These are phyloP conservation scores for Choristoneura rosaceana DNA, from an alignment of 2,888 invertebrate species.

Conservation along the genomic window DNA sequence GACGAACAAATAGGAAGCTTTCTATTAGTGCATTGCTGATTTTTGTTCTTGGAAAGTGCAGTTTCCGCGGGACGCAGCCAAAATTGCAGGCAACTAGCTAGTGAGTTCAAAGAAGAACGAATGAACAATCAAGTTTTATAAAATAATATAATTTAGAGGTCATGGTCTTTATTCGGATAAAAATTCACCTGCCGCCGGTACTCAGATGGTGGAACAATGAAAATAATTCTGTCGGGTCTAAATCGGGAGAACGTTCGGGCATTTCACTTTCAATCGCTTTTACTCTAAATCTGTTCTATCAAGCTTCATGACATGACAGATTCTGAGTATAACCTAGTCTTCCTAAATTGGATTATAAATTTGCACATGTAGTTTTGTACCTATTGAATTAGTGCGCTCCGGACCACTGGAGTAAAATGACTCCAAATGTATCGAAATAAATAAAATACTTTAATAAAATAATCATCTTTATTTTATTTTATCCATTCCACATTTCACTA, in stretches of 20 bases:
- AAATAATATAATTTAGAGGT: background rate
- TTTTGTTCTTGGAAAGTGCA: no score
- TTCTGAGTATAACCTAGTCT: background rate
- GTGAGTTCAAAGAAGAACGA: background rate
- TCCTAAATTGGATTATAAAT: background rate
- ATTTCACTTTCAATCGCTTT: conserved; percentile 43
- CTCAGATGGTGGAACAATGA: conserved; percentile 1
- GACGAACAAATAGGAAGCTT: no score
- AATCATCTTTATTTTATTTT: conserved; percentile 4
- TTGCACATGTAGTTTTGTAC: background rate
- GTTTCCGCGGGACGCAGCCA: no score
- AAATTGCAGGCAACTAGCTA: no score
- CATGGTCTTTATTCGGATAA: background rate
- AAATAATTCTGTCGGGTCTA: conserved; percentile 26
- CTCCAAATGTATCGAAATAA: background rate
- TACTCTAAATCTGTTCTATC: conserved; percentile 33
- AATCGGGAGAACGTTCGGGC: conserved; percentile 23
- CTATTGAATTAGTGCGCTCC: background rate
- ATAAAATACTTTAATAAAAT: background rate
- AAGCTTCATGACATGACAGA: background rate
- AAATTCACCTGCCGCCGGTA: background rate
- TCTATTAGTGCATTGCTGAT: no score
- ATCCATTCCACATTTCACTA: background rate
- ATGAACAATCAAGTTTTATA: background rate
- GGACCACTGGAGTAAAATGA: background rate